Evolutionary conservation across 1,140 invertebrate species (phyloP).

Genomic region (Aphelenchoides avenae): DNA sequence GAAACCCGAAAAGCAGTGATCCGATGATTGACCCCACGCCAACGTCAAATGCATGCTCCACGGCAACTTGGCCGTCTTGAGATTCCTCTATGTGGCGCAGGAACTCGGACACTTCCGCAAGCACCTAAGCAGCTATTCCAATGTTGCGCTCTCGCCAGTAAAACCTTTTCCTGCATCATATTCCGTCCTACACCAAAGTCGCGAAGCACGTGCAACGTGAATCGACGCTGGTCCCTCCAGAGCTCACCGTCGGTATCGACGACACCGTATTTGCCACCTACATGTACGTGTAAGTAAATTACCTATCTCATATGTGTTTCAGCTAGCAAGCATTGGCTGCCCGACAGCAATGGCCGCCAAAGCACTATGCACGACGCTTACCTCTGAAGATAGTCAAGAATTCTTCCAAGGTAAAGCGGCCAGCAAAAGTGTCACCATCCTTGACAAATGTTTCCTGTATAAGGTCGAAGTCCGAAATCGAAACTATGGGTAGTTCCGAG

Average conservation of each 20-base stretch:
- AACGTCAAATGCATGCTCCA: not conserved
- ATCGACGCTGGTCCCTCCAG: constrained; percentile 77
- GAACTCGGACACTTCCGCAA: not conserved
- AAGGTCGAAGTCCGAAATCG: constrained; percentile 35
- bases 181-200: constrained; percentile 71
- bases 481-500: constrained; percentile 38
- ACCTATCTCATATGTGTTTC: too few relatives aligned
- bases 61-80: not conserved
- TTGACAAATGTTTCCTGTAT: constrained; percentile 49
- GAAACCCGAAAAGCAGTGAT: not conserved
- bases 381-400: too few relatives aligned
- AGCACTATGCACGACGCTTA: too few relatives aligned
- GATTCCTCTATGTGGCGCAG: constrained; percentile 1
- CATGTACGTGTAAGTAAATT: too few relatives aligned
- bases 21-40: constrained; percentile 11
- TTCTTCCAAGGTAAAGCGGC: too few relatives aligned
- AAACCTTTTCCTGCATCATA: constrained; percentile 69
- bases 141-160: too few relatives aligned
- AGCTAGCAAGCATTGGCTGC: too few relatives aligned
- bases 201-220: constrained; percentile 70
- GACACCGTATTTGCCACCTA: constrained; percentile 21
- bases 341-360: too few relatives aligned
- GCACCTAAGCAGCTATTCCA: too few relatives aligned
- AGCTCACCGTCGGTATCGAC: constrained; percentile 69
- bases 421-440: constrained; percentile 45